Evolutionary conservation across 2,888 invertebrate species (phyloP), one percentile per base, ranked within the genome.

Genomic region (Escarpia spicata): DNA sequence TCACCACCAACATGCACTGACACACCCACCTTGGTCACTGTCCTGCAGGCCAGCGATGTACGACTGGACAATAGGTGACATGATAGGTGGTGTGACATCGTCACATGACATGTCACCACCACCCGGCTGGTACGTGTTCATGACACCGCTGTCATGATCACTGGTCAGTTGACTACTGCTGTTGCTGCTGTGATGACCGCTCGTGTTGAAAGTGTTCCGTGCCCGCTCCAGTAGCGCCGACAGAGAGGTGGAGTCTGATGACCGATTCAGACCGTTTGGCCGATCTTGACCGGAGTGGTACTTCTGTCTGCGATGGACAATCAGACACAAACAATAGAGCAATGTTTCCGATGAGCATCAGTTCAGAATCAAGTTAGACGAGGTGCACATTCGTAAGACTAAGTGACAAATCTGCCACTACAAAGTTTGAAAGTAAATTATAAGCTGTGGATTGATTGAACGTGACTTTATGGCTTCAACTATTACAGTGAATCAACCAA

Each of bases 91-190:
- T 37, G 93, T 93, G 90, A 91, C 91, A 45, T 93, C 92, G 8
- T 92, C 93, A 91, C 93, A 92, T 9, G 92, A 91, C 10, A 92
- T 92, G 43, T 92, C 92, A 31, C 90, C 75, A 31, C 90, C 92
- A 2, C 45, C 90, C 9, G 93, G 91, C 90, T 91, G 75, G 12
- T 92, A 93, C 1, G 91, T 92, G 92, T 92, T 93, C 75, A 75
- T 93, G 26, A 93, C 93, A 2, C 93, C 93, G 90, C 93, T 93
- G 90, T 93, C 93, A 52, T 93, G 93, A 90, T 93, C 93, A 60
- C 93, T 93, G 37, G 92, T 92, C 43, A 91, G 92, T 10, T 93
- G 92, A 60, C 92, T 93, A 37, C 60, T 90, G 90, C 92, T 91
- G 31, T 91, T 90, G 43, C 90, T 91, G 37, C 91, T 58, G 75